Conservation (phyloP, 1,140 invertebrate genomes). For the Asobara japonica region DNA sequence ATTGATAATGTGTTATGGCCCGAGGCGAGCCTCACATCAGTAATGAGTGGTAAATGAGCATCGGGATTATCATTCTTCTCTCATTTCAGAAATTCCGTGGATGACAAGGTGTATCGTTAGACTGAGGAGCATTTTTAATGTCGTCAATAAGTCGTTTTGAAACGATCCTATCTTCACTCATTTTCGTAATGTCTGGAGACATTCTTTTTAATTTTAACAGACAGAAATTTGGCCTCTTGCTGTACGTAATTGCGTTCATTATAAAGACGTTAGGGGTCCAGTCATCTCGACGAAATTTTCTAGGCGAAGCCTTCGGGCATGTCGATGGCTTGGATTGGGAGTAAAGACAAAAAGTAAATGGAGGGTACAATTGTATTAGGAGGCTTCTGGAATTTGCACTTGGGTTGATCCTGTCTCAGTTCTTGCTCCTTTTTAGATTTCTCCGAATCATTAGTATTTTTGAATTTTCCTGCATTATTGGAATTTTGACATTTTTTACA, state of each 20-base stretch:
- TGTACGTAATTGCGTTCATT: not conserved
- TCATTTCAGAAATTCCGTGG: not conserved
- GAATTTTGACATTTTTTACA: no score
- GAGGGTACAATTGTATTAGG: no score
- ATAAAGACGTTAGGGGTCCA: constrained; percentile 15
- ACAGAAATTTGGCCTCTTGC: not conserved
- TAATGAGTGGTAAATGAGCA: not conserved
- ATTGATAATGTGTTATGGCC: not conserved
- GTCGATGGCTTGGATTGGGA: not conserved
- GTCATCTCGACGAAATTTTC: not conserved
- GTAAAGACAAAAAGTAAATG: no score
- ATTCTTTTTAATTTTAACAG: not conserved
- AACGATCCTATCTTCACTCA: not conserved
- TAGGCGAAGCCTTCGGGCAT: not conserved
- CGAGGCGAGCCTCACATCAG: not conserved
- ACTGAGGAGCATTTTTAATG: not conserved
- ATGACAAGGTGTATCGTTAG: not conserved
- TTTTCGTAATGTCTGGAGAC: not conserved
- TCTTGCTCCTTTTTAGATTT: no score
- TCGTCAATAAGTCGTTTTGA: not conserved
- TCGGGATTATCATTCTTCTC: not conserved
- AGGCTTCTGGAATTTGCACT: no score
- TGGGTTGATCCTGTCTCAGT: no score
- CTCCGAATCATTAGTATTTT: no score
- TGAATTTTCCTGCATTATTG: no score